phyloP scores from a whole-genome alignment of 2,888 invertebrate genomes.

The Leptopilina myrica region DNA sequence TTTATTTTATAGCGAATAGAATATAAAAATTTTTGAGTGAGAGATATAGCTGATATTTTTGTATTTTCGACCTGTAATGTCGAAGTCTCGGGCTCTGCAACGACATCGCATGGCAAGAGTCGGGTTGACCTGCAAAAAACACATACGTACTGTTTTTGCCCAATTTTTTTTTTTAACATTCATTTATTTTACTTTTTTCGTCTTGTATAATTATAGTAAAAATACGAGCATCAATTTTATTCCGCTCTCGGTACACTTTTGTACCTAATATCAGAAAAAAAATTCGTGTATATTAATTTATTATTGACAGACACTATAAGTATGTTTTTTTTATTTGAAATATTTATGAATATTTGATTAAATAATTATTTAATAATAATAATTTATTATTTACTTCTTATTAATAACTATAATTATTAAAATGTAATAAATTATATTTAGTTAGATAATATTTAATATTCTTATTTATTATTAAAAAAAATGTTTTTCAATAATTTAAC shows the following conservation, averaged over 20 bases:
- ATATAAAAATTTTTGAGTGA: conserved; percentile 57
- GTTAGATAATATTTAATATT: too few relatives aligned
- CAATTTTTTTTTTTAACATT: not conserved
- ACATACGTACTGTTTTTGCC: conserved; percentile 65
- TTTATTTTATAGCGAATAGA: conserved; percentile 49
- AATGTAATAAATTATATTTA: too few relatives aligned
- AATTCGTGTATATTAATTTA: too few relatives aligned
- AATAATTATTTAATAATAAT: too few relatives aligned
- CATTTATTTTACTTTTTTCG: conserved; percentile 41
- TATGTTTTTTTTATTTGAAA: too few relatives aligned
- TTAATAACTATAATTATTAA: too few relatives aligned
- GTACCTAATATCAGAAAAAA: not conserved
- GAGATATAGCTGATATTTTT: conserved; percentile 55
- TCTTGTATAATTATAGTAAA: too few relatives aligned
- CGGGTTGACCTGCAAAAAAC: conserved; percentile 75
- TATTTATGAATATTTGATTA: too few relatives aligned
- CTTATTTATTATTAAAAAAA: too few relatives aligned
- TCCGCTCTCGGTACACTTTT: not conserved
- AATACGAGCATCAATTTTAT: not conserved
- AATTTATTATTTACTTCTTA: too few relatives aligned
- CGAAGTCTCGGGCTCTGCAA: conserved; percentile 82
- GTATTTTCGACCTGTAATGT: conserved; percentile 85
- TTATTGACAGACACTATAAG: too few relatives aligned
- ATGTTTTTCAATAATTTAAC: too few relatives aligned
- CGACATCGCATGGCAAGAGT: conserved; percentile 76